Base-by-base conservation (phyloP, 2,113 vertebrate species). In the Notarius quadriscutis region DNA sequence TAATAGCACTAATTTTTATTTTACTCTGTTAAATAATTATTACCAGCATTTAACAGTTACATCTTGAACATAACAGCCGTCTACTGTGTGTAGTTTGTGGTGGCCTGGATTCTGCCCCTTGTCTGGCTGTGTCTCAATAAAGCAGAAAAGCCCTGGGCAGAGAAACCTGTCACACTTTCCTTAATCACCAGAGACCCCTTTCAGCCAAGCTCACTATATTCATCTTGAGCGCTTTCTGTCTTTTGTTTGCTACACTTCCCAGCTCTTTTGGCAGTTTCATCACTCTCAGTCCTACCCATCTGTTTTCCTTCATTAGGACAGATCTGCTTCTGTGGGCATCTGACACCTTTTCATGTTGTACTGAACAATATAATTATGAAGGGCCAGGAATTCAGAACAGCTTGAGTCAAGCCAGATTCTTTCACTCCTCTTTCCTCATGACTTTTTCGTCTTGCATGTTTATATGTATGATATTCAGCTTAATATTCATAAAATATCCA, bases 241-340 rank as follows among this genome's bases (percentile, higher is more conserved):
- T 50, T 75, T 86, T 82, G 27, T 74, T 22, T 18, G 90, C 89
- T 65, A 81, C 81, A 86, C 91, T 89, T 92, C 81, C 88, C 81
- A 90, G 89, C 89, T 91, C 82, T 93, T 90, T 92, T 94, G 94
- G 94, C 94, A 58, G 88, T 50, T 60, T 71, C 91, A 86, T 89
- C 85, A 86, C 89, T 93, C 79, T 22, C 89, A 81, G 92, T 91
- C 91, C 91, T 86, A 91, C 87, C 94, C 94, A 94, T 95, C 94
- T 95, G 94, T 94, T 95, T 95, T 93, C 94, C 94, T 95, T 96
- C 93, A 95, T 95, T 95, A 95, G 92, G 91, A 93, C 92, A 93
- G 93, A 95, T 94, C 91, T 87, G 86, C 92, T 92, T 92, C 92
- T 92, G 89, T 92, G 92, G 92, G 91, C 91, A 90, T 93, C 93